Conservation (phyloP, 1,140 invertebrate genomes). For the Drosophila bifasciata region DNA sequence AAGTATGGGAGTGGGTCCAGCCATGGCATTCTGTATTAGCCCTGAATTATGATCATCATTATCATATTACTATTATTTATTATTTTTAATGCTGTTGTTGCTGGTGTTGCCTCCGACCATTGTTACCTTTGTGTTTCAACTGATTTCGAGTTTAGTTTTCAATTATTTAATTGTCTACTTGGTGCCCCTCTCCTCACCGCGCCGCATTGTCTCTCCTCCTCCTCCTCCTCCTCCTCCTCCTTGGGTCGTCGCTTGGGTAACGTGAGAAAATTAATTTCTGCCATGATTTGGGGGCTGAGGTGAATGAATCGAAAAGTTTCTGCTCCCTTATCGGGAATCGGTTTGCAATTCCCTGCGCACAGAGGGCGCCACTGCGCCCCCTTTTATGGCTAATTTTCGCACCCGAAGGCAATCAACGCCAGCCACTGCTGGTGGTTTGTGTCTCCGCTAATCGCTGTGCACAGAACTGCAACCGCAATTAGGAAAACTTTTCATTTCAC, state of each 20-base stretch:
- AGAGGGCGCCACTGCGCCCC: conserved; percentile 56
- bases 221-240: too few species aligned
- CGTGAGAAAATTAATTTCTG: conserved; percentile 69
- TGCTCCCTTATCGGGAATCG: neutral
- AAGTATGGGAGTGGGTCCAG: conserved; percentile 25
- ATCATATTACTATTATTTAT: conserved; percentile 61
- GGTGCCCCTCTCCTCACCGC: neutral
- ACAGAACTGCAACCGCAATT: conserved; percentile 22
- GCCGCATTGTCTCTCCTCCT: conserved; percentile 13
- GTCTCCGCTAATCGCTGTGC: conserved; percentile 48
- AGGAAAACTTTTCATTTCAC: conserved; percentile 1
- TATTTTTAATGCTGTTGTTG: conserved; percentile 39
- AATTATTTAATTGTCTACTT: conserved; percentile 71
- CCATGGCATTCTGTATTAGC: conserved; percentile 64
- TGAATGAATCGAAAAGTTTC: conserved; percentile 12
- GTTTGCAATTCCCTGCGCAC: conserved; percentile 10
- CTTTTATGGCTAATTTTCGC: conserved; percentile 70
- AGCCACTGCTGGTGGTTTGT: conserved; percentile 51
- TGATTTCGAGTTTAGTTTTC: conserved; percentile 53
- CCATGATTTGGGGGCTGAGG: conserved; percentile 3
- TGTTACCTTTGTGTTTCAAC: conserved; percentile 16
- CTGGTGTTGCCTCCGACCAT: conserved; percentile 9
- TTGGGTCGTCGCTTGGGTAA: conserved; percentile 28
- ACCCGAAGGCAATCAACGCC: conserved; percentile 27
- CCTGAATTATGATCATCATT: conserved; percentile 52